These are phyloP conservation scores for Trididemnum nubilum DNA, from an alignment of 23 tunicate genomes.

Conservation along the genomic window DNA sequence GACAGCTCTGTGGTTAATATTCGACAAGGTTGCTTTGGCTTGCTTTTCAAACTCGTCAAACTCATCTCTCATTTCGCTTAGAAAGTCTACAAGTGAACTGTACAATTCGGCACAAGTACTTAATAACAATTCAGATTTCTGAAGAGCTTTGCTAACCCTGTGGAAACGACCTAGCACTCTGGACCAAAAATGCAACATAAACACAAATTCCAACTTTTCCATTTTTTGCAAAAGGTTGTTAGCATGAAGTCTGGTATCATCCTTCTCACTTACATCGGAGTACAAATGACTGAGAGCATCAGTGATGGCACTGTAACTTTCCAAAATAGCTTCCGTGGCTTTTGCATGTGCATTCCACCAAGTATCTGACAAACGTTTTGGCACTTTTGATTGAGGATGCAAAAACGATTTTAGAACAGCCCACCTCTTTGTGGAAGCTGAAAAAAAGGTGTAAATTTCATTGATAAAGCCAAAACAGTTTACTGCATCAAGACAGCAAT, in stretches of 20 bases:
- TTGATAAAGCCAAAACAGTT: no score
- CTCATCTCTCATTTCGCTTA: slow-evolving; percentile 22
- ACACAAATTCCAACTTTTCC: slow-evolving; percentile 25
- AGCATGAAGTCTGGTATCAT: slow-evolving; percentile 32
- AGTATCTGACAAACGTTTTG: slow-evolving; percentile 28
- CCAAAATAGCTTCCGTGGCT: slow-evolving; percentile 34
- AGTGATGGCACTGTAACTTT: slow-evolving; percentile 23
- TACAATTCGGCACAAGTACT: slow-evolving; percentile 38
- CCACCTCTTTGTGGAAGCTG: slow-evolving; percentile 31
- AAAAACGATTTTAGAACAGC: slow-evolving; percentile 31
- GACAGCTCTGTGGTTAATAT: slow-evolving; percentile 33
- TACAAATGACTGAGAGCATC: slow-evolving; percentile 26
- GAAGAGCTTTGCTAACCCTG: slow-evolving; percentile 26
- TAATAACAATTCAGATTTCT: slow-evolving; percentile 22
- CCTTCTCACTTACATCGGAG: slow-evolving; percentile 27
- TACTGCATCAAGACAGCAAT: slow-evolving; percentile 30
- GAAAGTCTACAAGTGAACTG: slow-evolving; percentile 30
- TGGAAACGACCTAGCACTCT: slow-evolving; percentile 28
- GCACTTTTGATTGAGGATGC: slow-evolving; percentile 27
- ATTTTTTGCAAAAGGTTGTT: slow-evolving; percentile 29
- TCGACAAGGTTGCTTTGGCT: slow-evolving; percentile 22
- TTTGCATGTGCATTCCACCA: slow-evolving; percentile 28
- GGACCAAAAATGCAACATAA: slow-evolving; percentile 30
- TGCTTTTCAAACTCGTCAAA: slow-evolving; percentile 16
- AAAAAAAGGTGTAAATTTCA: slow-evolving; percentile 36